Evolutionary conservation across 2,113 vertebrate genomes (phyloP).

Genomic region (Mesembrinibis cayennensis): DNA sequence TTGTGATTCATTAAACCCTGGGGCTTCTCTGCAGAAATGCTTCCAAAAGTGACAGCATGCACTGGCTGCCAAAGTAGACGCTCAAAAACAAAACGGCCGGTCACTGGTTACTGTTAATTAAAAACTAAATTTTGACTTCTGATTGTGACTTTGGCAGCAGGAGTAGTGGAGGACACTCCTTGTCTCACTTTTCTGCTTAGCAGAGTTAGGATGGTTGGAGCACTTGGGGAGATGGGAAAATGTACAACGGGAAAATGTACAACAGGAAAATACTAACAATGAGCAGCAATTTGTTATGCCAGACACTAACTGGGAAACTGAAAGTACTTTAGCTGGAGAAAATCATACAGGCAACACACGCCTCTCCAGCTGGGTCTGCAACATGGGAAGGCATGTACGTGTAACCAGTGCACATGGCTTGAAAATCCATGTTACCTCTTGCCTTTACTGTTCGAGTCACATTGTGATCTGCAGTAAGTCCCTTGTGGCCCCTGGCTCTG

Average conservation of each 20-base stretch:
- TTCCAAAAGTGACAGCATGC: background rate
- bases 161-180: background rate
- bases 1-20: background rate
- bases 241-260: background rate
- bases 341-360: background rate
- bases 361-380: background rate
- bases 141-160: background rate
- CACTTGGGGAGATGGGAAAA: background rate
- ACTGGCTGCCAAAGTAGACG: background rate
- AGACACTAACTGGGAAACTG: background rate
- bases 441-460: background rate
- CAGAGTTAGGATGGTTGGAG: background rate
- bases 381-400: fast-evolving
- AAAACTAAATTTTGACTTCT: background rate
- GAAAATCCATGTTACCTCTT: fast-evolving
- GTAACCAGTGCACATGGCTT: background rate
- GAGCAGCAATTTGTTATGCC: background rate
- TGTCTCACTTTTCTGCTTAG: background rate
- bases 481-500: fast-evolving
- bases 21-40: background rate
- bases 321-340: background rate
- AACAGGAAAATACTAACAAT: background rate
- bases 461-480: background rate
- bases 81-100: background rate
- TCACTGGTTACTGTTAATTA: background rate